Evolutionary conservation across 2,113 vertebrate species (phyloP), one percentile per base, ranked within the genome.

Genomic region (Petrocephalus microphthalmus): DNA sequence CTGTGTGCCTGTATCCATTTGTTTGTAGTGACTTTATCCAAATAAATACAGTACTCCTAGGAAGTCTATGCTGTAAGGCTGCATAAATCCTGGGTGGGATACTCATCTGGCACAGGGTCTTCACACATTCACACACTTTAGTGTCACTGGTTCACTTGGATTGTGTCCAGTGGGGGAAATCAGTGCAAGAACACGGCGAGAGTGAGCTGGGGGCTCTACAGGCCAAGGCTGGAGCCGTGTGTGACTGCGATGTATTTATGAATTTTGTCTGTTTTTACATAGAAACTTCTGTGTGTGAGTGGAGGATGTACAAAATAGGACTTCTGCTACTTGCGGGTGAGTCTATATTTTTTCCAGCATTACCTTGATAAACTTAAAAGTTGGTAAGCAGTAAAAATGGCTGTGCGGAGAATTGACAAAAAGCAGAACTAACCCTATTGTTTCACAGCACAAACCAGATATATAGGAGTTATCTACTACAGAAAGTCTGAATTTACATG

Each of bases 261-360:
- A 5, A 33, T 85, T 7, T 37, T 85, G 25, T 54, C 52, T 33
- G 20, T 71, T 19, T 53, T 82, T 7, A 37, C 71, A 20, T 29
- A 85, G 81, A 83, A 17, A 49, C 56, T 29, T 78, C 71, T 42
- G 33, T 42, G 71, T 37, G 10, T 52, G 47, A 22, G 6, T 3
- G 13, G 29, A 81, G 3, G 67, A 88, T 84, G 56, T 53, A 74
- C 54, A 88, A 49, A 45, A 84, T 47, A 88, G 81, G 17, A 57
- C 37, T 88, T 81, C 54, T 84, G 22, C 81, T 88, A 81, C 87
- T 88, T 19, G 22, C 82, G 25, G 67, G 87, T 88, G 51, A 88
- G 87, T 56, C 60, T 7, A 74, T 25, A 2, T 33, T 52, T 5
- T 25, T 85, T 5, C 51, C 11, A 25, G 42, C 10, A n/a, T 85